A percentile compares a stretch with the other conserved stretches of the same genome.
These are phyloP conservation scores for Nylanderia fulva DNA, from an alignment of 1,140 invertebrate genomes.

Conservation along the genomic window DNA sequence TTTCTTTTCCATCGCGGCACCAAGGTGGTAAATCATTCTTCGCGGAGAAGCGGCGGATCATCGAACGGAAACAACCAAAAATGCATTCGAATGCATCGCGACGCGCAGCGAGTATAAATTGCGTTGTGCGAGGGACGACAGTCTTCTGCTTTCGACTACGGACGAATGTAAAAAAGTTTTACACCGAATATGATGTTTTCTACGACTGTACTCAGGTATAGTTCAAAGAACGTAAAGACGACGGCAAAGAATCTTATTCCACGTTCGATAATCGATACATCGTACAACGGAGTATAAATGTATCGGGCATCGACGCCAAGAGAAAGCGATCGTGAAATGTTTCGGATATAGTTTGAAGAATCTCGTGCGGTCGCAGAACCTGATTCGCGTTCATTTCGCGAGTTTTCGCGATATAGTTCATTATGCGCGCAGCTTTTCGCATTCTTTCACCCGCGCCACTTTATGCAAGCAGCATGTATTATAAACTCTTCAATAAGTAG, in stretches of 20 bases:
- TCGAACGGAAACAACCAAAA: conserved; percentile 9
- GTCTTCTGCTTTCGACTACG: background rate
- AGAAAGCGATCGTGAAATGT: conserved; percentile 49
- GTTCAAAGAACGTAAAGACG: background rate
- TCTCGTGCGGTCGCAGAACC: background rate
- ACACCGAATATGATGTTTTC: background rate
- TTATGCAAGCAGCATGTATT: background rate
- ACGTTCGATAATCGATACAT: background rate
- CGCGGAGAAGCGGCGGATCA: conserved; percentile 6
- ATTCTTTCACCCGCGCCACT: background rate
- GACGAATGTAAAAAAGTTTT: conserved; percentile 47
- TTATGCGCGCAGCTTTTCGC: background rate
- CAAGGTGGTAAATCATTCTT: conserved; percentile 42
- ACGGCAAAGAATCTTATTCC: background rate
- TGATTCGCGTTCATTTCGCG: background rate
- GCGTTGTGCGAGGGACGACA: background rate
- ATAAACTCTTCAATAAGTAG: conserved; percentile 24
- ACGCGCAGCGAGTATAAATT: background rate
- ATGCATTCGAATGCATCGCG: conserved; percentile 9
- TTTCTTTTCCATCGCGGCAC: background rate
- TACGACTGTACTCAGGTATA: conserved; percentile 13
- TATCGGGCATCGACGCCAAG: background rate
- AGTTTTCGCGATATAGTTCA: background rate
- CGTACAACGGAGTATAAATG: conserved; percentile 12
- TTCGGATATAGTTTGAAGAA: conserved; percentile 46